A percentile compares a stretch with the other conserved stretches of the same genome.
Conservation (phyloP, 92 coral and sea anemone genomes). For the Hydrozoanthus gracilis region DNA sequence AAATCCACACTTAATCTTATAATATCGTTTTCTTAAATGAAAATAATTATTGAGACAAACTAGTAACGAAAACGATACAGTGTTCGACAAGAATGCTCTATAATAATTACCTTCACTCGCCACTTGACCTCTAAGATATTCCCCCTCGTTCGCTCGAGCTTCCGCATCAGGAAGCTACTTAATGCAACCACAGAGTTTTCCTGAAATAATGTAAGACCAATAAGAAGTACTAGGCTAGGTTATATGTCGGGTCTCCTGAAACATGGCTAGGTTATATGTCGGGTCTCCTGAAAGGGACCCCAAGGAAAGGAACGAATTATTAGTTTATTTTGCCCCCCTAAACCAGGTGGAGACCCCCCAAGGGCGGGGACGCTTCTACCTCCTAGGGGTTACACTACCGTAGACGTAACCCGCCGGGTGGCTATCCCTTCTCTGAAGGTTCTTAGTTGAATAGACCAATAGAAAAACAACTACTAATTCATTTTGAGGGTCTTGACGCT, state of each 20-base stretch:
- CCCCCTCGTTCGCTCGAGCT: background rate
- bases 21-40: no score
- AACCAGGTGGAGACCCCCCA: no score
- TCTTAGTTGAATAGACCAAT: background rate
- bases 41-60: no score
- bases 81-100: background rate
- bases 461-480: background rate
- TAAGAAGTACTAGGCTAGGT: background rate
- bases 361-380: no score
- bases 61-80: background rate
- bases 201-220: background rate
- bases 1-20: no score
- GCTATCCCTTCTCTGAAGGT: no score
- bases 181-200: slow-evolving; percentile 5
- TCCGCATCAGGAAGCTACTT: background rate
- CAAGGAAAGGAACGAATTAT: background rate
- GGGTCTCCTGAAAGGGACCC: background rate
- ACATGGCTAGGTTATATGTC: background rate
- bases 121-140: background rate
- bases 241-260: no score
- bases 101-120: background rate
- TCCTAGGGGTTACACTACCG: no score
- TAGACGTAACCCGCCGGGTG: no score
- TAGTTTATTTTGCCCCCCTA: background rate
- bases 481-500: no score